Evolutionary conservation across 2,113 vertebrate species (phyloP).

Genomic region (Osmerus mordax): DNA sequence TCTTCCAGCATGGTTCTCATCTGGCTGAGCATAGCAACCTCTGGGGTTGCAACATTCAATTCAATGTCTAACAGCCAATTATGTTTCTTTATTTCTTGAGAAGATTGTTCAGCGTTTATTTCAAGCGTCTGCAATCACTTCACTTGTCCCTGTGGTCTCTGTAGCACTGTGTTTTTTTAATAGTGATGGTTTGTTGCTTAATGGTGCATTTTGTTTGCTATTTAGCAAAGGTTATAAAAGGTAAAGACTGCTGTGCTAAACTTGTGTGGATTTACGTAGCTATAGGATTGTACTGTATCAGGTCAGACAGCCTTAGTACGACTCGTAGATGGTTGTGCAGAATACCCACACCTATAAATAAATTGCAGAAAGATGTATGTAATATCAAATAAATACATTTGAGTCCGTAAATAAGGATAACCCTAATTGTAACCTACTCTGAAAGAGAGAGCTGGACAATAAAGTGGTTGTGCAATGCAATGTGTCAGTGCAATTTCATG

Average conservation of each 20-base stretch:
- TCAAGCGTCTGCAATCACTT: not conserved
- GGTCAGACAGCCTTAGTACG: too few relatives aligned
- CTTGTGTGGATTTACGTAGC: too few relatives aligned
- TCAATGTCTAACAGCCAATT: not conserved
- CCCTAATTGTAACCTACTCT: slow-evolving; percentile 17
- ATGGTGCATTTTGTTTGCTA: not conserved
- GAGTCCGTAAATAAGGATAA: slow-evolving; percentile 31
- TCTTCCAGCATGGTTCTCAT: not conserved
- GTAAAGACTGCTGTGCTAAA: too few relatives aligned
- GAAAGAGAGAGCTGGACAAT: slow-evolving; percentile 36
- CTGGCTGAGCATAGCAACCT: slow-evolving; percentile 18
- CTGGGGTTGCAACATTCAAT: not conserved
- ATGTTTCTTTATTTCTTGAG: too few relatives aligned
- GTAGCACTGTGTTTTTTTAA: not conserved
- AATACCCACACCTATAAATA: too few relatives aligned
- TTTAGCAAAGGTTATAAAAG: too few relatives aligned
- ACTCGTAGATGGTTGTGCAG: too few relatives aligned
- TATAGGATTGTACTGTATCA: too few relatives aligned
- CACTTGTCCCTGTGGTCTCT: not conserved
- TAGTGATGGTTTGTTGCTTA: not conserved
- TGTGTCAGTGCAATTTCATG: slow-evolving; percentile 49
- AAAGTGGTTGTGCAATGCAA: slow-evolving; percentile 13
- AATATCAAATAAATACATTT: not conserved
- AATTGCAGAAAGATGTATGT: not conserved
- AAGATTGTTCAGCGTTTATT: too few relatives aligned